Percentiles rank a stretch among this genome's conserved stretches.
These are phyloP conservation scores for Trachymyrmex cornetzi DNA, from an alignment of 1,140 invertebrate genomes.

Conservation along the genomic window DNA sequence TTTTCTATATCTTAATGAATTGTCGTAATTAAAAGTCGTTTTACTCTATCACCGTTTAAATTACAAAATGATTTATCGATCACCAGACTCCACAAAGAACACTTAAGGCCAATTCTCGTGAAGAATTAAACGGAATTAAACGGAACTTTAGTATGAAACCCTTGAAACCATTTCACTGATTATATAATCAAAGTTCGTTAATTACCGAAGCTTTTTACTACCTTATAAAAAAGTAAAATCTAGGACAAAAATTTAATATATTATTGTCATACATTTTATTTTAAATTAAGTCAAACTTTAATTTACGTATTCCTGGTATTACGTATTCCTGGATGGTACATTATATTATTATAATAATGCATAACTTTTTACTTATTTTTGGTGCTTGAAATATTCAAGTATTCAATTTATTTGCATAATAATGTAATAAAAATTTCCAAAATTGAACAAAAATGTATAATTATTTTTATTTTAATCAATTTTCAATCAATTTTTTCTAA, in stretches of 20 bases:
- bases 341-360: slow-evolving; percentile 11
- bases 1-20: slow-evolving; percentile 37
- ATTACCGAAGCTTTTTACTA: slow-evolving; percentile 58
- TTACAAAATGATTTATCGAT: slow-evolving; percentile 61
- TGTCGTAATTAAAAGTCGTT: slow-evolving; percentile 45
- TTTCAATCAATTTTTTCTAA: not conserved
- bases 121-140: slow-evolving; percentile 63
- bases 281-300: slow-evolving; percentile 42
- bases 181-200: slow-evolving; percentile 62
- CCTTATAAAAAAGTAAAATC: slow-evolving; percentile 36
- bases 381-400: not conserved
- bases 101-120: slow-evolving; percentile 49
- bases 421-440: not conserved
- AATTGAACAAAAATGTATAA: not conserved
- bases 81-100: slow-evolving; percentile 41
- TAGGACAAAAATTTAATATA: slow-evolving; percentile 37
- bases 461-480: not conserved
- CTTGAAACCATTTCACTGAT: slow-evolving; percentile 58
- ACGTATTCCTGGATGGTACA: not conserved
- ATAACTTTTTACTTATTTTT: not conserved
- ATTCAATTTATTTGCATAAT: not conserved
- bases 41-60: slow-evolving; percentile 47
- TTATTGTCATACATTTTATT: slow-evolving; percentile 26
- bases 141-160: slow-evolving; percentile 47
- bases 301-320: not conserved